These are phyloP conservation scores for Callosobruchus maculatus DNA, from an alignment of 2,888 invertebrate species.

Conservation along the genomic window DNA sequence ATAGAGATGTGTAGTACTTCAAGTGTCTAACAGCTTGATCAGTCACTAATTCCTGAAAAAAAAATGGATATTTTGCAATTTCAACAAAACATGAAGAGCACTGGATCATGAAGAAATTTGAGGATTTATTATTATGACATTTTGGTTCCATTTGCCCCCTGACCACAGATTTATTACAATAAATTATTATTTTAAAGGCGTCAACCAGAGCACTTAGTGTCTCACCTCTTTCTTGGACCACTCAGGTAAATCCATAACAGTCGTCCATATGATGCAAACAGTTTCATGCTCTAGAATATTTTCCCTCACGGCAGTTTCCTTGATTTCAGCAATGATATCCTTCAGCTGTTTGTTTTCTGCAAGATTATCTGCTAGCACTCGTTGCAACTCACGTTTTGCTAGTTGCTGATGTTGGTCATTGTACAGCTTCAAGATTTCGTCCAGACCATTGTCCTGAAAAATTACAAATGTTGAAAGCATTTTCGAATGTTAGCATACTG, in stretches of 20 bases:
- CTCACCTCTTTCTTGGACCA: constrained; percentile 93
- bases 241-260: constrained; percentile 92
- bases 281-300: constrained; percentile 86
- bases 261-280: constrained; percentile 71
- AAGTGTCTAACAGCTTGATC: constrained; percentile 92
- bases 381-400: constrained; percentile 75
- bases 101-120: neutral
- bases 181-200: too few species aligned
- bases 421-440: constrained; percentile 63
- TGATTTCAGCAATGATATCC: constrained; percentile 80
- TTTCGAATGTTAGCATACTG: neutral
- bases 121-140: too few species aligned
- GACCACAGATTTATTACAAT: too few species aligned
- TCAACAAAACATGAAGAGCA: too few species aligned
- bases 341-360: constrained; percentile 81
- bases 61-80: neutral
- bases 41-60: constrained; percentile 73
- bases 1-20: constrained; percentile 79
- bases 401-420: constrained; percentile 82
- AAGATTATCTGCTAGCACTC: constrained; percentile 76
- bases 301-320: constrained; percentile 79
- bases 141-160: too few species aligned
- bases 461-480: neutral
- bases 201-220: neutral
- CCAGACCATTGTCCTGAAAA: constrained; percentile 48